Evolutionary conservation across 2,797 vertebrate genomes (phyloP).

Genomic region (Caiman crocodilus): DNA sequence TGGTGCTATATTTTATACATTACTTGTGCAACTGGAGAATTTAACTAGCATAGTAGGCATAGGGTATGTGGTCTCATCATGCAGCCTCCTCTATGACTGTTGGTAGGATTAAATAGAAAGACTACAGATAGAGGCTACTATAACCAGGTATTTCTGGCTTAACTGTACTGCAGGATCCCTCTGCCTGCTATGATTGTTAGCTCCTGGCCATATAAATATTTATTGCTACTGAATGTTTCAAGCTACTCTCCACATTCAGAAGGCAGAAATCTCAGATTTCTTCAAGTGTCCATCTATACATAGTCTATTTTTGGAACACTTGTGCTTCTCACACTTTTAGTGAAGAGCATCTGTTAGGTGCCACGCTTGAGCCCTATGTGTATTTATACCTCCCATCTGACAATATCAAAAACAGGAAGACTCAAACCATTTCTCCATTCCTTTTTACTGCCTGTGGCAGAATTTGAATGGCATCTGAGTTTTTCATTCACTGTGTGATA

Average conservation of each 20-base stretch:
- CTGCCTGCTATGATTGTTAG: not conserved
- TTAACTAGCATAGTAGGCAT: not conserved
- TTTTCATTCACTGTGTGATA: too few relatives aligned
- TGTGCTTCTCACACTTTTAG: not conserved
- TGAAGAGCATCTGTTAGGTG: not conserved
- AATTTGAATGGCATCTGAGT: too few relatives aligned
- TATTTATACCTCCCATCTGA: not conserved
- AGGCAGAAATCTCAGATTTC: not conserved
- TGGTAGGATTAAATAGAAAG: slow-evolving; percentile 17
- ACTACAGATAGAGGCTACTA: not conserved
- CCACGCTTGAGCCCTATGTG: not conserved
- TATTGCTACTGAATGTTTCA: not conserved
- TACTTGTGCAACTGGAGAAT: not conserved
- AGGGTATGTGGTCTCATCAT: not conserved
- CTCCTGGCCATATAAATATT: not conserved
- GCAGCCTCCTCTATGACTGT: slow-evolving; percentile 1
- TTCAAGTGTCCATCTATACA: not conserved
- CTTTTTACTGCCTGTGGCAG: too few relatives aligned
- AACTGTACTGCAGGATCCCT: not conserved
- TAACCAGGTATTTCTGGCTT: not conserved
- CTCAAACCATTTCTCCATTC: too few relatives aligned
- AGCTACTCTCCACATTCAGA: not conserved
- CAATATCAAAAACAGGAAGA: not conserved
- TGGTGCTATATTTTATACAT: not conserved
- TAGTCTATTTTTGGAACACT: not conserved